Evolutionary conservation across 2,113 vertebrate genomes (phyloP).

Genomic region (Phaethornis superciliosus): DNA sequence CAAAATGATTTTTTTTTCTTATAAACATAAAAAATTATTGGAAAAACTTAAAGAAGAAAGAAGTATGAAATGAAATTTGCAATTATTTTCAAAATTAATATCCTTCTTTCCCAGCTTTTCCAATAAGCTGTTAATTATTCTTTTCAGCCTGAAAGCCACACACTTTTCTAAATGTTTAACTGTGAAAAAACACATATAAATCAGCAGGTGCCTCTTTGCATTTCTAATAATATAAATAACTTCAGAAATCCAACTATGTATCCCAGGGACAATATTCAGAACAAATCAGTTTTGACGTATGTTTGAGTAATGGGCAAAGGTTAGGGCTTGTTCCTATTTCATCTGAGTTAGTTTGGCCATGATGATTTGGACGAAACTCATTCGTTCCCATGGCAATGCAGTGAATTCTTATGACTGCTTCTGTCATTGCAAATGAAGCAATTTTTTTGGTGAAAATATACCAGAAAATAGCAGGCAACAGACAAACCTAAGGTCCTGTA

Average conservation of each 20-base stretch:
- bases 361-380: conserved; percentile 21
- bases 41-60: background rate
- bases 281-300: conserved; percentile 6
- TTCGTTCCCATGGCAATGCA: conserved; percentile 55
- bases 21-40: background rate
- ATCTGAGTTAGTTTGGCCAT: conserved; percentile 39
- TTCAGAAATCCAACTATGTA: conserved; percentile 4
- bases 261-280: conserved; percentile 37
- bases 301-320: conserved; percentile 51
- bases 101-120: background rate
- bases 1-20: background rate
- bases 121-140: background rate
- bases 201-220: background rate
- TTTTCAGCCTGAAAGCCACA: background rate
- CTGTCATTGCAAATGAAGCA: conserved; percentile 46
- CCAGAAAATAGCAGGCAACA: conserved; percentile 23
- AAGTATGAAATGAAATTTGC: background rate
- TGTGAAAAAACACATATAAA: conserved; percentile 15
- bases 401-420: conserved; percentile 24
- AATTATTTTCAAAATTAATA: background rate
- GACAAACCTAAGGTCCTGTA: background rate
- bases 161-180: background rate
- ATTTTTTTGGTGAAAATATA: background rate
- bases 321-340: conserved; percentile 59
- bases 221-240: conserved; percentile 41